Evolutionary conservation across 2,888 invertebrate species (phyloP), one percentile per base, ranked within the genome.

Genomic region (Ennomos fuscantarius): DNA sequence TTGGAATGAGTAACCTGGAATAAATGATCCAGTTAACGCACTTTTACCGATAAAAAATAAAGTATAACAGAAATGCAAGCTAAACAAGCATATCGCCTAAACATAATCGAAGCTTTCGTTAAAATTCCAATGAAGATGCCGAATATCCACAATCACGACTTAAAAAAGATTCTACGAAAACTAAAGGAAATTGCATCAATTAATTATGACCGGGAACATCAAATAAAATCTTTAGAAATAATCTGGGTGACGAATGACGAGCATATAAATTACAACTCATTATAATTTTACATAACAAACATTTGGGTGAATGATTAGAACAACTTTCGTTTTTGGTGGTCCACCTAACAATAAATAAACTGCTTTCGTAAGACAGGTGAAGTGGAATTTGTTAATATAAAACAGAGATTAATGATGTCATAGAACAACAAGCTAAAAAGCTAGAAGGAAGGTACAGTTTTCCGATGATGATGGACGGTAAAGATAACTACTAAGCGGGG

Each of bases 241-340:
- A 79, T 75, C 70, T 76, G 62, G 79, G 77, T 72, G 79, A 73
- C 66, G 70, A 58, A 62, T 59, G 66, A 62, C 66, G 70, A 66
- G 69, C 69, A 48, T 61, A 72, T 72, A 72, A 65, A 70, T 69
- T 64, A 70, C 69, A 72, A 73, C 75, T 79, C 73, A 83, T 83
- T 84, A 81, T 78, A 74, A 74, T 73, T 79, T 85, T 82, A 81
- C 77, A 76, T 82, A 84, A 85, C 78, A 71, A 67, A 72, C 73
- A 78, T 79, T 74, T 70, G 57, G 58, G 48, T 55, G 44, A 53
- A 74, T 81, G 83, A 84, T 84, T 80, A 80, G 74, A 60, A 64
- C 84, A 80, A 84, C 86, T 84, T 86, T 85, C 83, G 62, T 81
- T 85, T 84, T 75, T 72, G 68, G 68, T 51, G 52, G 52, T 45